Conservation (phyloP, 2,797 vertebrate genomes). For the Leuciscus waleckii region DNA sequence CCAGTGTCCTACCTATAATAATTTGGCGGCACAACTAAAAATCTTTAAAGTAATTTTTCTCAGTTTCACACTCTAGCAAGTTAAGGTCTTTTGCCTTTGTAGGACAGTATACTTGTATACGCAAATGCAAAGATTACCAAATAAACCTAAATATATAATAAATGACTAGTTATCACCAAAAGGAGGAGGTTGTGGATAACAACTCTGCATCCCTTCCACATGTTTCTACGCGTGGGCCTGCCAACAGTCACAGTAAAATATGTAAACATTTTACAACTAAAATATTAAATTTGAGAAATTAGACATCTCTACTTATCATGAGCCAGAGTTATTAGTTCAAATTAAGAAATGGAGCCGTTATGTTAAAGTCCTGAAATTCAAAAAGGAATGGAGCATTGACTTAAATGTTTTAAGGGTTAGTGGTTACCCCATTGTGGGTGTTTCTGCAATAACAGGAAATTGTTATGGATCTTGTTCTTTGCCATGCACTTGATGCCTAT, state of each 20-base stretch:
- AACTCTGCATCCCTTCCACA: neutral
- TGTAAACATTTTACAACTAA: neutral
- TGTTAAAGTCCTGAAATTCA: slow-evolving; percentile 44
- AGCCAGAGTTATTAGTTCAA: slow-evolving; percentile 6
- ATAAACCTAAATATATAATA: neutral
- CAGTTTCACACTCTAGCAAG: too few relatives aligned
- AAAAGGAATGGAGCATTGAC: slow-evolving; percentile 30
- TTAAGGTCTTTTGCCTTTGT: too few relatives aligned
- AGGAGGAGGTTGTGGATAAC: neutral
- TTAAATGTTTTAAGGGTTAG: slow-evolving; percentile 70
- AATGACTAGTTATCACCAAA: neutral
- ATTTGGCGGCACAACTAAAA: too few relatives aligned
- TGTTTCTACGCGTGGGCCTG: neutral
- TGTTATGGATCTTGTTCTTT: slow-evolving; percentile 65
- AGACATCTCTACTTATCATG: neutral
- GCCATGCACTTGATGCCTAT: slow-evolving; percentile 66
- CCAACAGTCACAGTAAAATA: neutral
- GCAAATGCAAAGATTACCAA: neutral
- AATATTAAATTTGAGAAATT: neutral
- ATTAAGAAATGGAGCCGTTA: slow-evolving; percentile 14
- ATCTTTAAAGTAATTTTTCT: too few relatives aligned
- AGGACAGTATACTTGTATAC: neutral
- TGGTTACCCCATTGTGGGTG: slow-evolving; percentile 69
- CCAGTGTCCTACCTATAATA: too few relatives aligned
- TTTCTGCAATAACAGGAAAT: slow-evolving; percentile 79